Base-by-base conservation (phyloP, 92 coral and sea anemone genomes). In the Galaxea fascicularis region DNA sequence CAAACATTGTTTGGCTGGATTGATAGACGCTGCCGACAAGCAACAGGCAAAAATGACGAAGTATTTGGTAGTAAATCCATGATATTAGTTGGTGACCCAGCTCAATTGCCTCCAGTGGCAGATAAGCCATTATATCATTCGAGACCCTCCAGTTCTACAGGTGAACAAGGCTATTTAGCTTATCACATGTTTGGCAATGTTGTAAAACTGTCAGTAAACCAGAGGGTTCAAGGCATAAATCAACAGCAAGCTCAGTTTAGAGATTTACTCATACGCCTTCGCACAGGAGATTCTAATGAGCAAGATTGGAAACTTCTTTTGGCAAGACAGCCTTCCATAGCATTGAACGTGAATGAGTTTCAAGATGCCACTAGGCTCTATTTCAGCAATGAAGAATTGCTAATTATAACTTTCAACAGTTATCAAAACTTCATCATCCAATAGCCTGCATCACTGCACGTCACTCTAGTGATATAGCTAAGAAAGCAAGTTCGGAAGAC, bases 251-350 rank as follows among this genome's bases (percentile, higher is more conserved):
- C 60, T 26, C 74, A 52, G 24, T 77, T 77, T n/a, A n/a, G n/a
- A n/a, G n/a, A n/a, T n/a, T n/a, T n/a, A n/a, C n/a, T n/a, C n/a
- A n/a, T n/a, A n/a, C 49, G 71, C 35, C 71, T 77, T 22, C 82
- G 56, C 18, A 77, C 82, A 60, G 82, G 82, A 60, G 82, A 77
- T 77, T 77, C 26, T 41, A 77, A 27, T 77, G 82, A 77, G 39
- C 63, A 51, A 52, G 82, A 77, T 62, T 77, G 71, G 82, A 77
- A 57, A 77, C 82, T 77, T 77, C 71, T 77, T 29, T 35, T 77
- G 71, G 39, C 82, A 18, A 10, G 82, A 77, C 82, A 77, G 39
- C 82, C 82, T 57, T 24, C 57, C 56, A 58, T 15, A 27, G 56
- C 54, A 60, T 18, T 11, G 15, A 77, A 77, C 71, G 11, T 77